phyloP scores from a whole-genome alignment of 2,797 vertebrate species.

The Natrix natrix region DNA sequence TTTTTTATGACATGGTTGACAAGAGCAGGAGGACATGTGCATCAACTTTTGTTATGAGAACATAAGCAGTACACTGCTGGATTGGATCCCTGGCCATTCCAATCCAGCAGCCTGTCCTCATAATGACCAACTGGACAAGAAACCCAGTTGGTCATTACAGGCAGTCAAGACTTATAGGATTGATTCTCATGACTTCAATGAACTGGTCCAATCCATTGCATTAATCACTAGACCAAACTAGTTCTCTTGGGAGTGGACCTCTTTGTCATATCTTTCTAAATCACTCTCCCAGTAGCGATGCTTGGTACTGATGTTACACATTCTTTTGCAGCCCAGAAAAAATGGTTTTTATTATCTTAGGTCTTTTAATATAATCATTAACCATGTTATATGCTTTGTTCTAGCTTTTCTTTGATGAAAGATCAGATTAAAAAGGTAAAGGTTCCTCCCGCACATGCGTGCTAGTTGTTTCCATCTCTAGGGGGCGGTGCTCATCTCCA shows the following conservation, averaged over 20 bases:
- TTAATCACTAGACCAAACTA: neutral
- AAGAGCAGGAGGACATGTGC: neutral
- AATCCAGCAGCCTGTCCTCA: neutral
- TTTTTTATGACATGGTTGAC: neutral
- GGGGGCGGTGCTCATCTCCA: too few species aligned
- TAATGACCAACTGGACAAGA: neutral
- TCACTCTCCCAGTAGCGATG: neutral
- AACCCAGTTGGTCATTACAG: neutral
- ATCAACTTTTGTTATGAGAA: neutral
- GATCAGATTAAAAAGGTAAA: too few species aligned
- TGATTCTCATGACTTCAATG: neutral
- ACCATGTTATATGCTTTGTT: neutral
- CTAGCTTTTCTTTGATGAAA: too few species aligned
- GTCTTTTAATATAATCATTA: neutral
- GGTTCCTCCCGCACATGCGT: too few species aligned
- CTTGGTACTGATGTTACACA: neutral
- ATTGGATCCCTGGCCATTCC: neutral
- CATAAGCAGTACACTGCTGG: neutral
- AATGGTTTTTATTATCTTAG: neutral
- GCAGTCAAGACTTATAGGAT: neutral
- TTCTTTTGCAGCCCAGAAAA: neutral
- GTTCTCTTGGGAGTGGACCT: neutral
- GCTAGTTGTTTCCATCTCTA: too few species aligned
- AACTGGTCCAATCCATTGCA: neutral
- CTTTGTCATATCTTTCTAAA: neutral